Percentiles rank a stretch among this genome's conserved stretches.
phyloP scores from a whole-genome alignment of 2,888 invertebrate species.

The Caenorhabditis becei region DNA sequence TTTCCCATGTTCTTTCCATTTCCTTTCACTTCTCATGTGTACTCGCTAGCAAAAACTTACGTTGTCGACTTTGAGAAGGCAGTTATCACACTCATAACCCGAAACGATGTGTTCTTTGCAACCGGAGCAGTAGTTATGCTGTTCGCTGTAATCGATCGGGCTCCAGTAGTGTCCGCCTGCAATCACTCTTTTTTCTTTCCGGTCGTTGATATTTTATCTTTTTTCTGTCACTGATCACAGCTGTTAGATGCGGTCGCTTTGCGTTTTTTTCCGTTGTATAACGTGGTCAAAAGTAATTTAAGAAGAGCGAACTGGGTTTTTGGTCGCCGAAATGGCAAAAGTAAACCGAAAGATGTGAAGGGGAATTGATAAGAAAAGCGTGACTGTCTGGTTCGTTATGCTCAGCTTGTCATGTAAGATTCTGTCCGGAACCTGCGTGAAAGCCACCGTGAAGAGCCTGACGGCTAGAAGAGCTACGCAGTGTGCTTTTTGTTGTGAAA shows the following conservation, averaged over 20 bases:
- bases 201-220: slow-evolving; percentile 21
- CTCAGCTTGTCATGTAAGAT: too few species aligned
- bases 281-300: background rate
- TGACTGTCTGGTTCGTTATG: too few species aligned
- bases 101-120: slow-evolving; percentile 64
- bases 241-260: slow-evolving; percentile 23
- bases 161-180: slow-evolving; percentile 72
- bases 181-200: slow-evolving; percentile 29
- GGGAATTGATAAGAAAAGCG: background rate
- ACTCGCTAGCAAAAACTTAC: slow-evolving; percentile 43
- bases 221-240: slow-evolving; percentile 24
- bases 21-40: background rate
- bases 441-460: too few species aligned
- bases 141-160: slow-evolving; percentile 59
- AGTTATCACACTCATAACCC: slow-evolving; percentile 72
- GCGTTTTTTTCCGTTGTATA: slow-evolving; percentile 23
- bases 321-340: background rate
- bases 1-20: background rate
- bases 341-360: background rate
- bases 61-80: slow-evolving; percentile 65
- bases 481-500: too few species aligned
- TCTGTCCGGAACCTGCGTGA: too few species aligned
- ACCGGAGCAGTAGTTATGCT: slow-evolving; percentile 64
- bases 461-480: too few species aligned
- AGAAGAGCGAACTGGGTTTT: slow-evolving; percentile 19